phyloP scores from a whole-genome alignment of 1,140 invertebrate genomes.

The Cardiocondyla obscurior region DNA sequence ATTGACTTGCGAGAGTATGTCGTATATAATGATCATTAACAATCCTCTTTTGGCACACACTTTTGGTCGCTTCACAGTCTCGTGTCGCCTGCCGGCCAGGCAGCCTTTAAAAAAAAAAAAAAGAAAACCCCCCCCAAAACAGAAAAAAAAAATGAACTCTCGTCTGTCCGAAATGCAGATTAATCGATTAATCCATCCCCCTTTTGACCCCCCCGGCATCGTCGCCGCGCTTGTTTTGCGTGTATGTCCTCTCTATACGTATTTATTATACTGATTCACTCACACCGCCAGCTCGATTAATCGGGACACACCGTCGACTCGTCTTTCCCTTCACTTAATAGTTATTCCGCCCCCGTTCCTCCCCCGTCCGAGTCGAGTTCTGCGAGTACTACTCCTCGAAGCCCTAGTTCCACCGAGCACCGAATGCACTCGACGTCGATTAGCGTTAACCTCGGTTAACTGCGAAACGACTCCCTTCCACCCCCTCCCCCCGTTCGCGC shows the following conservation, averaged over 20 bases:
- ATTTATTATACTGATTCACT: slow-evolving; percentile 51
- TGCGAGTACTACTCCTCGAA: background rate
- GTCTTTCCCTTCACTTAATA: slow-evolving; percentile 17
- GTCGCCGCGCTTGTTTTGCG: slow-evolving; percentile 51
- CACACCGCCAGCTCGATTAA: slow-evolving; percentile 40
- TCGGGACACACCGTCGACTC: slow-evolving; percentile 30
- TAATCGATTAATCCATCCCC: slow-evolving; percentile 66
- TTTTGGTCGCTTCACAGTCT: slow-evolving; percentile 38
- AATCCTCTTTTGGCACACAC: slow-evolving; percentile 20
- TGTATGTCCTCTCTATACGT: slow-evolving; percentile 47
- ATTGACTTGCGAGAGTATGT: slow-evolving; percentile 80
- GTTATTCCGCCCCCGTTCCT: background rate
- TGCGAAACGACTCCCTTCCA: background rate
- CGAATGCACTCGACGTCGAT: slow-evolving; percentile 20
- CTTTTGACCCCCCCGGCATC: background rate
- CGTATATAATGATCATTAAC: slow-evolving; percentile 64
- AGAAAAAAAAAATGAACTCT: background rate
- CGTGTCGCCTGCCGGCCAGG: slow-evolving; percentile 28
- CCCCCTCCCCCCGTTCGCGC: background rate
- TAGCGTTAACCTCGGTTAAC: slow-evolving; percentile 39
- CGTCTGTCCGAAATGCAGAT: slow-evolving; percentile 43
- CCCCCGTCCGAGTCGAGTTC: slow-evolving; percentile 6
- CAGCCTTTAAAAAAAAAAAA: slow-evolving; percentile 2
- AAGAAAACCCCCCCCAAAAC: too few species aligned
- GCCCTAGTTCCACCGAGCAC: background rate